Conservation (phyloP, 2,113 vertebrate species). For the Dendrocopos noguchii region DNA sequence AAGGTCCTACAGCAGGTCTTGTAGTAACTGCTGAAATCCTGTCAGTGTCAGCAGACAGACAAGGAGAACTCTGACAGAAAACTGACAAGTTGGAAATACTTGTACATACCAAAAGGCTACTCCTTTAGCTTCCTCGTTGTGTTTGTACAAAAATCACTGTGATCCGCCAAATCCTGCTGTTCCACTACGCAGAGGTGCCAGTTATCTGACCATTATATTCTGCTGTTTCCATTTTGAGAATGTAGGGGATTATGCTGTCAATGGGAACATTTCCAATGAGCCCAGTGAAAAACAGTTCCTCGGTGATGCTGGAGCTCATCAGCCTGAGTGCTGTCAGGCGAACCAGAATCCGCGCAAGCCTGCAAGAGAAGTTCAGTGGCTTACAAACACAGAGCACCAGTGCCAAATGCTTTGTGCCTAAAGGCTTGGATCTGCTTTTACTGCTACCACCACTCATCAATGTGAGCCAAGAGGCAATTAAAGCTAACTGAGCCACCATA, state of each 20-base stretch:
- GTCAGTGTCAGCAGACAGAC: constrained; percentile 35
- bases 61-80: constrained; percentile 44
- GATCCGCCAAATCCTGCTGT: background rate
- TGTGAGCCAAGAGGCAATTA: background rate
- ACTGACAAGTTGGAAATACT: constrained; percentile 11
- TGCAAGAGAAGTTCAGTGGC: constrained; percentile 65
- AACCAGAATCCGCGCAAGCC: constrained; percentile 93
- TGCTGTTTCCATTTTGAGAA: constrained; percentile 98
- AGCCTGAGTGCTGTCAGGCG: constrained; percentile 94
- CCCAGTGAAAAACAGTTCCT: constrained; percentile 98
- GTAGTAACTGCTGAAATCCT: constrained; percentile 38
- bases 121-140: background rate
- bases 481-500: background rate
- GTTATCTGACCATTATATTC: constrained; percentile 97
- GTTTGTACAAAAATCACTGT: constrained; percentile 17
- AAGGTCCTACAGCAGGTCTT: constrained; percentile 58
- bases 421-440: background rate
- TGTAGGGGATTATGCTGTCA: constrained; percentile 99
- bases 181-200: constrained; percentile 79
- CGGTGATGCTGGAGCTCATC: constrained; percentile 97
- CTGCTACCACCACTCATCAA: background rate
- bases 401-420: background rate
- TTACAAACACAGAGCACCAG: background rate
- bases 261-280: constrained; percentile 98
- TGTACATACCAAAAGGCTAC: constrained; percentile 59